phyloP scores from a whole-genome alignment of 2,888 invertebrate species.

The Sepioteuthis lessoniana region DNA sequence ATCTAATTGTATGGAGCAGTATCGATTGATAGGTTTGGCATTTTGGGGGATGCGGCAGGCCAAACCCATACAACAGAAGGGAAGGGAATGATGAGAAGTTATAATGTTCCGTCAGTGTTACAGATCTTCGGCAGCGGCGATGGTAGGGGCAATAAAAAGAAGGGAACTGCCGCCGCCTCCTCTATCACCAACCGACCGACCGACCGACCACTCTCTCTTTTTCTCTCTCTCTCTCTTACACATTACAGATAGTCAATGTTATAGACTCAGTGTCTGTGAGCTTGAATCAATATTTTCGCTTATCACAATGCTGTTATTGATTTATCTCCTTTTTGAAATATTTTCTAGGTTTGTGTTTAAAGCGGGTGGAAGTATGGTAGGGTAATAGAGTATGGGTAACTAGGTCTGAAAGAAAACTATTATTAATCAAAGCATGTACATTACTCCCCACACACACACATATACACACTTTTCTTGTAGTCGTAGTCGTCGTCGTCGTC shows the following conservation, averaged over 20 bases:
- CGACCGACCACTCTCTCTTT: too few relatives aligned
- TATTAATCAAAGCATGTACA: background rate
- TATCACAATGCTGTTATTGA: conserved; percentile 56
- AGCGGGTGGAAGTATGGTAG: background rate
- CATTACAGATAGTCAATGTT: conserved; percentile 43
- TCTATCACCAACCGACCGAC: too few relatives aligned
- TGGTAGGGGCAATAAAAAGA: background rate
- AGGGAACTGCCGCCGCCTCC: background rate
- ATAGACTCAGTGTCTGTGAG: conserved; percentile 50
- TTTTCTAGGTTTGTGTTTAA: conserved; percentile 50
- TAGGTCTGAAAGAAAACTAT: background rate
- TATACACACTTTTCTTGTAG: too few relatives aligned
- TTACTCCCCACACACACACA: background rate
- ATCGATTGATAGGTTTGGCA: conserved; percentile 23
- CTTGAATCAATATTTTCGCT: conserved; percentile 55
- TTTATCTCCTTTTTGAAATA: conserved; percentile 56
- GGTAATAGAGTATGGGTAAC: background rate
- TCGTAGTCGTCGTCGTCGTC: background rate
- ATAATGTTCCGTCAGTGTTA: background rate
- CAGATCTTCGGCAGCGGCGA: background rate
- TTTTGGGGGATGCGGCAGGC: conserved; percentile 19
- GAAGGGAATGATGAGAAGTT: conserved; percentile 11
- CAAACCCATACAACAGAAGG: background rate
- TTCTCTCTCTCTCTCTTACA: background rate
- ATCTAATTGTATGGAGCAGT: background rate